Conservation (phyloP, 1,140 invertebrate genomes). For the Cyrtorhinus lividipennis region DNA sequence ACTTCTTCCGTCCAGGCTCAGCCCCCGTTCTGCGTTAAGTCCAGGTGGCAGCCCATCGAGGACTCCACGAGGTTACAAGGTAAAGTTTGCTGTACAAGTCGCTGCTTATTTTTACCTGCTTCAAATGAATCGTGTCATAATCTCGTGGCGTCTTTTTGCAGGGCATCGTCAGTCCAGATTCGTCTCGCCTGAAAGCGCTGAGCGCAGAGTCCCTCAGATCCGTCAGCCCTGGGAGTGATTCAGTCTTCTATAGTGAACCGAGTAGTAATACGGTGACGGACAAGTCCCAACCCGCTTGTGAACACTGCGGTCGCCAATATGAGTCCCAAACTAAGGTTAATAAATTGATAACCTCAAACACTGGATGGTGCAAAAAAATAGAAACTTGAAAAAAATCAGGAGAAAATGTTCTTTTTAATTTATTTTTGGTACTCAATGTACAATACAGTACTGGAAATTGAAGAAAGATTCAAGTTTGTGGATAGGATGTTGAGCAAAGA, state of each 20-base stretch:
- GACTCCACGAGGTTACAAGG: conserved; percentile 4
- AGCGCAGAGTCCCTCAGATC: conserved; percentile 70
- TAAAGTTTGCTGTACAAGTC: no score
- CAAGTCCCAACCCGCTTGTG: conserved; percentile 38
- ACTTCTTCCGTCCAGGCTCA: conserved; percentile 9
- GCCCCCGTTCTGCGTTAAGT: conserved; percentile 20
- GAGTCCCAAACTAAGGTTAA: conserved; percentile 21
- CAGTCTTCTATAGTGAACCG: conserved; percentile 68
- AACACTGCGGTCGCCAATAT: conserved; percentile 65
- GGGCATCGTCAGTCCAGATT: conserved; percentile 26
- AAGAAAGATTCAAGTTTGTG: no score
- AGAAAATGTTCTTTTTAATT: no score
- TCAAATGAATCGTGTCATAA: neutral
- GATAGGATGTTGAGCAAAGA: no score
- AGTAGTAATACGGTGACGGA: conserved; percentile 32
- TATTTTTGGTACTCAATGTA: no score
- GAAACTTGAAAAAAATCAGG: no score
- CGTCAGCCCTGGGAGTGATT: conserved; percentile 72
- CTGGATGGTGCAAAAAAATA: no score
- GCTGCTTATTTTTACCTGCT: neutral
- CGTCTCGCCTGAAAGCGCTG: conserved; percentile 48
- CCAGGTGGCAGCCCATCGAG: conserved; percentile 26
- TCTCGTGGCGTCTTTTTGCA: conserved; percentile 12
- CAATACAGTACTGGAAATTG: no score
- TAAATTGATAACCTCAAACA: no score